phyloP scores from a whole-genome alignment of 2,113 vertebrate genomes.

The Gasterosteus aculeatus region DNA sequence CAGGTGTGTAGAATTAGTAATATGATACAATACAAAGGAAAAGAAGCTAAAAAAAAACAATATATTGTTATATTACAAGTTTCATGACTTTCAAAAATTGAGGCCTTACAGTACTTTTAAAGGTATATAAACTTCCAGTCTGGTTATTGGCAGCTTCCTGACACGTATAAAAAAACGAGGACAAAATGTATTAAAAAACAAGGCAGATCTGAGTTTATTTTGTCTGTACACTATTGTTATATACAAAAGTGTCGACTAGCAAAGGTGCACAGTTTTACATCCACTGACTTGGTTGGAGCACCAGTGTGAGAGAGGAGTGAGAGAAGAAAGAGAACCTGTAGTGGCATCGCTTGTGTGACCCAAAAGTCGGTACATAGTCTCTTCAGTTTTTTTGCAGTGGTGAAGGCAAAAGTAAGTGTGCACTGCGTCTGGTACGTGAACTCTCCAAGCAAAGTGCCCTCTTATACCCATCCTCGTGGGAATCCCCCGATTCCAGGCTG shows the following conservation, averaged over 20 bases:
- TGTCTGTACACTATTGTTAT: constrained; percentile 88
- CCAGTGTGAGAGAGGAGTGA: constrained; percentile 87
- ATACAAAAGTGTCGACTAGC: constrained; percentile 92
- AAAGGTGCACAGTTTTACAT: constrained; percentile 90
- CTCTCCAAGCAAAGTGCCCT: constrained; percentile 77
- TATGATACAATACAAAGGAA: constrained; percentile 86
- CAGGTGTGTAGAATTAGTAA: constrained; percentile 99
- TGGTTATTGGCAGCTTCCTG: constrained; percentile 91
- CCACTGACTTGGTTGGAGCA: constrained; percentile 90
- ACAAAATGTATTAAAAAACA: constrained; percentile 90
- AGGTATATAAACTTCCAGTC: constrained; percentile 98
- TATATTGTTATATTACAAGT: constrained; percentile 95
- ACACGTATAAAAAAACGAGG: constrained; percentile 85
- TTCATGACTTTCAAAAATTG: constrained; percentile 94
- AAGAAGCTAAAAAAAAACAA: constrained; percentile 84
- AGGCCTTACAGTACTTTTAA: constrained; percentile 98
- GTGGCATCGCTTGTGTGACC: constrained; percentile 71
- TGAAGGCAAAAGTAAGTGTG: constrained; percentile 76
- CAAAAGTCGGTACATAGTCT: constrained; percentile 60
- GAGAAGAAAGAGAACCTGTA: constrained; percentile 68
- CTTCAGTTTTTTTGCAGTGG: constrained; percentile 73
- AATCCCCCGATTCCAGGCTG: constrained; percentile 71
- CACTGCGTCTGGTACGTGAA: constrained; percentile 65
- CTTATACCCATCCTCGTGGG: constrained; percentile 66
- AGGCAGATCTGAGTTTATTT: constrained; percentile 89